These are phyloP conservation scores for Zeus faber DNA, from an alignment of 2,113 vertebrate species.

Conservation along the genomic window DNA sequence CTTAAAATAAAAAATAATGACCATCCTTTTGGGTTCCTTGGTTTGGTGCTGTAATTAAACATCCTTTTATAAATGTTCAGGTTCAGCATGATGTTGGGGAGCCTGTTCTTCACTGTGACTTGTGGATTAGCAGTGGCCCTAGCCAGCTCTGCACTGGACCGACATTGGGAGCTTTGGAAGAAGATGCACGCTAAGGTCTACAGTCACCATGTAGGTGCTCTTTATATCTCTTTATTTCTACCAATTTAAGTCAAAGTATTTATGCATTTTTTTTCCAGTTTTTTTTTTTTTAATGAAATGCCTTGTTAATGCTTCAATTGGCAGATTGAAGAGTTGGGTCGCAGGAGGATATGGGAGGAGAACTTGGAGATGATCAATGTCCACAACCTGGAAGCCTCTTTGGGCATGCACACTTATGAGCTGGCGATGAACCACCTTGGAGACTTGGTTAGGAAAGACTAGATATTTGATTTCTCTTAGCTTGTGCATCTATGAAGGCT, in stretches of 20 bases:
- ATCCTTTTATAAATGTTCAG: too few species aligned
- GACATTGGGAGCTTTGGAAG: conserved; percentile 78
- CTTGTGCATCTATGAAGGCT: neutral
- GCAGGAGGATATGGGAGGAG: conserved; percentile 78
- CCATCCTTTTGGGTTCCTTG: too few species aligned
- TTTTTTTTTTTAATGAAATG: neutral
- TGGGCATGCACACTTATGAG: conserved; percentile 79
- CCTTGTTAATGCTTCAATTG: neutral
- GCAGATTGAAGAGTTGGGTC: conserved; percentile 73
- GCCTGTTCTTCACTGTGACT: conserved; percentile 22
- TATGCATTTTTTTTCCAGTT: neutral
- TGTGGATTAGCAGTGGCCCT: conserved; percentile 18
- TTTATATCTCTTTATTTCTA: neutral
- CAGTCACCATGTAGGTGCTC: conserved; percentile 31
- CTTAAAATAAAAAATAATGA: too few species aligned
- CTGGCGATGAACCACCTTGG: conserved; percentile 83
- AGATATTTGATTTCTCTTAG: neutral
- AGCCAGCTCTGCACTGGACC: conserved; percentile 38
- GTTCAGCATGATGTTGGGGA: conserved; percentile 24
- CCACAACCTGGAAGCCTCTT: conserved; percentile 81
- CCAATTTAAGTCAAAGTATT: neutral
- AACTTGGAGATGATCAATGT: conserved; percentile 77
- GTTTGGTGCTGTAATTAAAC: too few species aligned
- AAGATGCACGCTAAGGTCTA: conserved; percentile 65
- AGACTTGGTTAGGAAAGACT: conserved; percentile 68